Evolutionary conservation across 2,113 vertebrate genomes (phyloP).

Genomic region (Procapra przewalskii): DNA sequence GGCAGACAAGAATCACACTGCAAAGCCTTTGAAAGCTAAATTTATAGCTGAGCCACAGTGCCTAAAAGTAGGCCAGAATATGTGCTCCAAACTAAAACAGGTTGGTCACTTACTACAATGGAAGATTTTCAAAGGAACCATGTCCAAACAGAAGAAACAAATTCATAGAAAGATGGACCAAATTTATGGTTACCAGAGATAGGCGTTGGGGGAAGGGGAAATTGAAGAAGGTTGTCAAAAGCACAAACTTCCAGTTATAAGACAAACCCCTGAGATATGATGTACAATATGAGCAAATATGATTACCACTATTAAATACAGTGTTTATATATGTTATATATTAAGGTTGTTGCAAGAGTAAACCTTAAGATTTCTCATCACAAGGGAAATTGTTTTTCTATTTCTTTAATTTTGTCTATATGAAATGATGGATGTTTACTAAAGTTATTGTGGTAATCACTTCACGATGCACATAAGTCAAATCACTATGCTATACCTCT

Average conservation of each 20-base stretch:
- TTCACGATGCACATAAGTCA: not conserved
- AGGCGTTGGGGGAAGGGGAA: not conserved
- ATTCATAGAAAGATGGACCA: not conserved
- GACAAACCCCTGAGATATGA: not conserved
- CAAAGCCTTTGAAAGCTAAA: not conserved
- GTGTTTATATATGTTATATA: not conserved
- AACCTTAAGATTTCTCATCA: not conserved
- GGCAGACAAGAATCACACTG: not conserved
- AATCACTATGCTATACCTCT: not conserved
- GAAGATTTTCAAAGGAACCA: not conserved
- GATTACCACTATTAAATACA: not conserved
- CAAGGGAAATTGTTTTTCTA: not conserved
- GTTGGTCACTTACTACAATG: not conserved
- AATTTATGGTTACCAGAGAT: not conserved
- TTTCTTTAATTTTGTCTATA: not conserved
- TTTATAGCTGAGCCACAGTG: not conserved
- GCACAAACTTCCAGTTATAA: not conserved
- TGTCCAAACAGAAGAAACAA: not conserved
- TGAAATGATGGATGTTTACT: not conserved
- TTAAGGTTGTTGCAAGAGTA: not conserved
- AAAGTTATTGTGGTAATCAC: not conserved
- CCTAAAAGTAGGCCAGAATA: not conserved
- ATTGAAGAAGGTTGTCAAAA: not conserved
- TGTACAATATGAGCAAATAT: not conserved
- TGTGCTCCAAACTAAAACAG: not conserved